Base-by-base conservation (phyloP, 1,140 invertebrate genomes). In the Aphaenogaster ashmeadi region DNA sequence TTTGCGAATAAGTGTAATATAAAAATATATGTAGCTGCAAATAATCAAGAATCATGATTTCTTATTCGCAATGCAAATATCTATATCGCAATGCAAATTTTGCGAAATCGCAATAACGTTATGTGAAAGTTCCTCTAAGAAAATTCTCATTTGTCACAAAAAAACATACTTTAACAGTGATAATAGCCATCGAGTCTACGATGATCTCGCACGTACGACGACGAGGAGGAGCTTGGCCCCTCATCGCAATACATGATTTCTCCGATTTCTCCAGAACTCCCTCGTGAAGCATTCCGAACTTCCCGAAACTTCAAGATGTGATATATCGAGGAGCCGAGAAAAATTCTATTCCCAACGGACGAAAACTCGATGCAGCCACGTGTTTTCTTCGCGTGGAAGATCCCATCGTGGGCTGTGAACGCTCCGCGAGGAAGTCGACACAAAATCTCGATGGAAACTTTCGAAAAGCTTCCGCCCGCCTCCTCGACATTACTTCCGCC, bases 311-410 rank as follows among this genome's bases (percentile, higher is more conserved):
- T 75, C 80, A 47, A 44, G 27, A 84, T 60, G 80, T 50, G 80
- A 84, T 84, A 84, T 67, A 75, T 74, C 60, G 69, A 21, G 33
- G 50, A 64, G 56, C 41, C 6, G 69, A 13, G 33, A 66, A 64
- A 71, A 85, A 85, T 58, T 54, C 56, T 56, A 81, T 81, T 87
- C 75, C 66, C 77, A 47, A 38, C 21, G 38, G 86, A 41, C 21
- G 69, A 75, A 84, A 87, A 87, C 86, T 87, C 78, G 52, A 74
- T 62, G 77, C 80, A 87, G 21, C 62, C 77, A 64, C 62, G 80
- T 84, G 80, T 84, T 84, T 74, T 69, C n/a, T 33, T 71, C 66
- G 66, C 62, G 72, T 36, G 50, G 50, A 18, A 77, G 50, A 72
- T 69, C 86, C 58, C 33, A 81, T 88, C 56, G 47, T 67, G 54